Evolutionary conservation across 2,888 invertebrate species (phyloP).

Genomic region (Zhengitettix transpicula): DNA sequence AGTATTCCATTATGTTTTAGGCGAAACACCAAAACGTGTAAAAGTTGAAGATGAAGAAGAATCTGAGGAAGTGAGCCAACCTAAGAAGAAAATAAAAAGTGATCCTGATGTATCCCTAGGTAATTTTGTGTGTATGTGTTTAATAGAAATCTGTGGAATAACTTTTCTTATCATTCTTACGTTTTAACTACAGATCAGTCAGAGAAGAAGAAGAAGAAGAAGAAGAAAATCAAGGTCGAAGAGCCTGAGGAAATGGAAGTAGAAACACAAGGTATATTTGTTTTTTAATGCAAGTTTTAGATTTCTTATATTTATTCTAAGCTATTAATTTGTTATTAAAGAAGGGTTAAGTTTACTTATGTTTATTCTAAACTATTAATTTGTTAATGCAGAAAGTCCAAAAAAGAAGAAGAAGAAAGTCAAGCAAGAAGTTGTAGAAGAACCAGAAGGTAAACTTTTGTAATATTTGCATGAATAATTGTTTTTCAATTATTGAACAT

Average conservation of each 20-base stretch:
- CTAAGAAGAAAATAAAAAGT: neutral
- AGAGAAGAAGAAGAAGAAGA: slow-evolving; percentile 21
- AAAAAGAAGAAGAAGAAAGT: slow-evolving; percentile 12
- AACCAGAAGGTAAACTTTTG: neutral
- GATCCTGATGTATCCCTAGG: neutral
- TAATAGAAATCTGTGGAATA: no score
- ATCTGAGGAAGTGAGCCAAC: neutral
- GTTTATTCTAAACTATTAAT: no score
- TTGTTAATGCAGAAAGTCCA: slow-evolving; percentile 2
- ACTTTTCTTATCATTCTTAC: no score
- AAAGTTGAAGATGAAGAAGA: neutral
- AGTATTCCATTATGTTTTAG: neutral
- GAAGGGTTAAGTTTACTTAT: no score
- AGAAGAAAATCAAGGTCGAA: slow-evolving; percentile 4
- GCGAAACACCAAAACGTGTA: neutral
- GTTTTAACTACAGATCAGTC: slow-evolving; percentile 8
- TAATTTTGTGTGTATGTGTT: neutral
- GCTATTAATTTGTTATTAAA: no score
- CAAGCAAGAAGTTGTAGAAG: neutral
- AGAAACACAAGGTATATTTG: neutral
- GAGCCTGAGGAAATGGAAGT: slow-evolving; percentile 4
- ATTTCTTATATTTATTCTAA: no score
- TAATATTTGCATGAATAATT: neutral
- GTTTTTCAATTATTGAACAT: neutral
- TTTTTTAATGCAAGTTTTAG: no score